Conservation (phyloP, 2,797 vertebrate genomes). For the Sebastes cheni region DNA sequence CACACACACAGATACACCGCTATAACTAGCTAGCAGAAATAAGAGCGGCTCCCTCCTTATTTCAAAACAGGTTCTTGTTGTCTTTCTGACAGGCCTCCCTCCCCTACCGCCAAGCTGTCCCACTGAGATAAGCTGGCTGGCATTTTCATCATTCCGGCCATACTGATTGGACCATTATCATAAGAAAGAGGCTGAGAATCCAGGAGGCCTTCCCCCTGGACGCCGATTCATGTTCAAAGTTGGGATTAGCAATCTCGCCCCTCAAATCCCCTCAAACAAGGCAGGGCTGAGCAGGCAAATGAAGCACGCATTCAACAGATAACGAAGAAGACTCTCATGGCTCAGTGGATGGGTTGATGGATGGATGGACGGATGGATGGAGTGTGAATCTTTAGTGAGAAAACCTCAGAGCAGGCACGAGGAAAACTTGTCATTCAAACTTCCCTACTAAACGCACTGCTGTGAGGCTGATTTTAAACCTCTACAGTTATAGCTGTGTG, state of each 20-base stretch:
- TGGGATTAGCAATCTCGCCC: conserved; percentile 92
- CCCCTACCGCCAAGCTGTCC: conserved; percentile 83
- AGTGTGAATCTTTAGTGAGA: conserved; percentile 15
- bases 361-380: conserved; percentile 58
- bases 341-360: conserved; percentile 67
- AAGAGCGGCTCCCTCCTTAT: conserved; percentile 33
- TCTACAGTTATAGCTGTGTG: neutral
- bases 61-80: conserved; percentile 72
- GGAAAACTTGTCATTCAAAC: neutral
- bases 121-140: conserved; percentile 90
- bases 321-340: conserved; percentile 76
- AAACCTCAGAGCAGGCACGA: neutral
- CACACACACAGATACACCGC: conserved; percentile 6
- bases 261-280: conserved; percentile 96
- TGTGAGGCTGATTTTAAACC: neutral
- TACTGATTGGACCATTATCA: conserved; percentile 90
- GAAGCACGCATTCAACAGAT: conserved; percentile 86
- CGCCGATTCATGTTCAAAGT: conserved; percentile 94
- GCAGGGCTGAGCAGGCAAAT: conserved; percentile 76
- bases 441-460: neutral
- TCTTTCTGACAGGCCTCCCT: conserved; percentile 62
- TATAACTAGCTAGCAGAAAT: conserved; percentile 26
- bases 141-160: conserved; percentile 86
- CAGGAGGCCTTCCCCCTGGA: conserved; percentile 82
- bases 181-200: conserved; percentile 90